Evolutionary conservation across 2,113 vertebrate genomes (phyloP), one percentile per base, ranked within the genome.

Genomic region (Cyrtonyx montezumae): DNA sequence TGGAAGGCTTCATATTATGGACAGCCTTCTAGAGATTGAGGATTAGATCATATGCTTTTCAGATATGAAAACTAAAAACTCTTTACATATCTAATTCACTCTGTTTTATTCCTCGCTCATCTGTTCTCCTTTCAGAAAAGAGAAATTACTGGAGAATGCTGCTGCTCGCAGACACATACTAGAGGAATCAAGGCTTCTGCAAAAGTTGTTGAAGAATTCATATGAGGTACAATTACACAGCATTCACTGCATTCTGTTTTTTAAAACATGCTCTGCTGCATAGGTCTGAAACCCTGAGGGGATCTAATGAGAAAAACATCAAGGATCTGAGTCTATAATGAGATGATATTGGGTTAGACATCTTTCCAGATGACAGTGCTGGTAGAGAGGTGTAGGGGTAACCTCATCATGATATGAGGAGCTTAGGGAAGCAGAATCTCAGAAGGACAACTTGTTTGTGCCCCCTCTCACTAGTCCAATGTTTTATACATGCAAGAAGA

Each of bases 191-290:
- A 92, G 93, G 75, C 97, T 98, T 88, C 97, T 99, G 56, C 98
- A 98, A 91, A 97, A 97, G 48, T 98, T 99, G 90, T 94, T 99
- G 63, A 98, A 94, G 83, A 98, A 97, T 87, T 98, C 98, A 84
- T 98, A 96, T 74, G 98, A 99, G 99, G 99, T 99, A 95, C 36
- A 84, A 8, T 79, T 91, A 42, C 51, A 51, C 6, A 77, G 9
- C 23, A 78, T 46, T 94, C 43, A 43, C 59, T 22, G 68, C 62
- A 46, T 61, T 90, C n/a, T 49, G 5, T 6, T 76, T 74, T 61
- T 87, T 63, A 49, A 76, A 88, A 51, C 20, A 62, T 15, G 32
- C 21, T 51, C 36, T 4, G 6, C 45, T 51, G 15, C 22, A 8
- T 30, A 88, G 49, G 48, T 79, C 42, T 70, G 34, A 78, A 85